Evolutionary conservation across 2,797 vertebrate species (phyloP).

Genomic region (Galaxias olidus): DNA sequence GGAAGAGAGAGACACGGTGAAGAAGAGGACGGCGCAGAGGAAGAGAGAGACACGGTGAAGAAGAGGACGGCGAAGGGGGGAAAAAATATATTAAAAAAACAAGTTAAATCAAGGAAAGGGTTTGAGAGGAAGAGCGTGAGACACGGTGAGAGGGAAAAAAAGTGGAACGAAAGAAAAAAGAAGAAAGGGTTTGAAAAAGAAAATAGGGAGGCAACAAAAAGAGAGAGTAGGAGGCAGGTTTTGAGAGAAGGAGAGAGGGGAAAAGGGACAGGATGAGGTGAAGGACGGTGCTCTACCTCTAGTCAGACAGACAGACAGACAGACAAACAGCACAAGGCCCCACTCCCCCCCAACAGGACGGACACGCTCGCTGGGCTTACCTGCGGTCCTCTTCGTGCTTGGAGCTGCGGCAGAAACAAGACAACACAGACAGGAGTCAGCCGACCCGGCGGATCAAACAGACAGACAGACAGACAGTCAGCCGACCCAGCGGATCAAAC

Average conservation of each 20-base stretch:
- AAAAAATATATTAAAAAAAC: no score
- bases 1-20: background rate
- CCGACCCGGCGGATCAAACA: no score
- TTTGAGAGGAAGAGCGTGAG: background rate
- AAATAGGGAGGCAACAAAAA: background rate
- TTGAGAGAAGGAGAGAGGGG: background rate
- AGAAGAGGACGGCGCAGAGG: background rate
- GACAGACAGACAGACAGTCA: background rate
- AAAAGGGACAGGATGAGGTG: background rate
- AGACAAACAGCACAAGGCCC: no score
- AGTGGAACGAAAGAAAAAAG: background rate
- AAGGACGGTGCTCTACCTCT: no score
- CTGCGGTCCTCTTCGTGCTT: constrained; percentile 93
- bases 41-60: background rate
- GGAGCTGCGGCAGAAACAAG: constrained; percentile 73
- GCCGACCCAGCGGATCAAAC: no score
- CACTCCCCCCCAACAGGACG: no score
- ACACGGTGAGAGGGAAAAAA: background rate
- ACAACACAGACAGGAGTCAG: constrained; percentile 1
- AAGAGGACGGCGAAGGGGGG: background rate
- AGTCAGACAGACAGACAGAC: no score
- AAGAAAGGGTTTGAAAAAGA: background rate
- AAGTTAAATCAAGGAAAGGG: background rate
- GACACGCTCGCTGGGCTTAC: constrained; percentile 65
- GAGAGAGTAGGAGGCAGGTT: background rate